Conservation (phyloP, 2,113 vertebrate species). For the Ranitomeya variabilis region DNA sequence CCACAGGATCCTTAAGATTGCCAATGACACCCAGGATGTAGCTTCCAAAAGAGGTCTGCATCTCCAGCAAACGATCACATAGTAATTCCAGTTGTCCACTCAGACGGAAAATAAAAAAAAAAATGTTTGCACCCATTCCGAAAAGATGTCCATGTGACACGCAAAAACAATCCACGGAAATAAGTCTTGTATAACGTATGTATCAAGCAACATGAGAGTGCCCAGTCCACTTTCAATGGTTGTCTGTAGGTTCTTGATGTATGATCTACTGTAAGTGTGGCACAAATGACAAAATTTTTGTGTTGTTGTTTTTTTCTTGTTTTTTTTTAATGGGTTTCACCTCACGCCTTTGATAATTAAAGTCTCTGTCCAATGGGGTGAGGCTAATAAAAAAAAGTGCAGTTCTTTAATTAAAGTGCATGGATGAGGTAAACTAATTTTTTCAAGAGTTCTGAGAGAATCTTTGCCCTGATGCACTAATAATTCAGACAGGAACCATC, state of each 20-base stretch:
- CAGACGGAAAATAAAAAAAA: background rate
- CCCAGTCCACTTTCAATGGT: slow-evolving; percentile 63
- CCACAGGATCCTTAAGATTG: slow-evolving; percentile 13
- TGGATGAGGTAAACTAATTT: slow-evolving; percentile 98
- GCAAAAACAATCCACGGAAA: slow-evolving; percentile 47
- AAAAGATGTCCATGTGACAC: slow-evolving; percentile 40
- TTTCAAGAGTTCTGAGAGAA: slow-evolving; percentile 77
- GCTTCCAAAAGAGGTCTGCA: slow-evolving; percentile 12
- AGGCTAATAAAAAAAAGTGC: slow-evolving; percentile 91
- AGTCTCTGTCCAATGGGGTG: slow-evolving; percentile 74
- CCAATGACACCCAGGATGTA: background rate
- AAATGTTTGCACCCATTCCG: slow-evolving; percentile 23
- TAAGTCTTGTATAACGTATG: slow-evolving; percentile 42
- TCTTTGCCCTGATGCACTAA: slow-evolving; percentile 55
- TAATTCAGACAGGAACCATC: slow-evolving; percentile 95
- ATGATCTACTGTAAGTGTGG: slow-evolving; percentile 43
- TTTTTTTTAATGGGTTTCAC: slow-evolving; percentile 49
- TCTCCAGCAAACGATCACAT: slow-evolving; percentile 36
- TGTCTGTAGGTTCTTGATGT: slow-evolving; percentile 62
- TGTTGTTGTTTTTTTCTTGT: background rate
- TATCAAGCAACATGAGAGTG: slow-evolving; percentile 46
- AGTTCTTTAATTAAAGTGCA: slow-evolving; percentile 99
- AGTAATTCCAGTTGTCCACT: slow-evolving; percentile 32
- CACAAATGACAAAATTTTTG: slow-evolving; percentile 50
- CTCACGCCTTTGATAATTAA: slow-evolving; percentile 52